phyloP scores from a whole-genome alignment of 2,113 vertebrate species.

The Chamaea fasciata region DNA sequence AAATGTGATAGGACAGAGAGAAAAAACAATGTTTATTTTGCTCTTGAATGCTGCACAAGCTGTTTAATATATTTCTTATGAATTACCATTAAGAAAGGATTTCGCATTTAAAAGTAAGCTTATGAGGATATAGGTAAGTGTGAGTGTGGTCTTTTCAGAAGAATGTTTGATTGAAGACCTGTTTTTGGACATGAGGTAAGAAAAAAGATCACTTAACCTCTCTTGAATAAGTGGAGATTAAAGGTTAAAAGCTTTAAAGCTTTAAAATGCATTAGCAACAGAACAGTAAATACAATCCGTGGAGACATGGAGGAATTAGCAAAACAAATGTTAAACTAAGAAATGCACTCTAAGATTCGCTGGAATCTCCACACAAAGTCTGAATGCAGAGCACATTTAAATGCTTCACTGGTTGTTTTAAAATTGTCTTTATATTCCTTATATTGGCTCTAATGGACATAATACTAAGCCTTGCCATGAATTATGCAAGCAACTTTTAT shows the following conservation, averaged over 20 bases:
- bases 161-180: conserved; percentile 72
- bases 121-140: conserved; percentile 49
- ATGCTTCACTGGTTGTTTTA: conserved; percentile 47
- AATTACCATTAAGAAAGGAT: conserved; percentile 37
- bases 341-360: conserved; percentile 58
- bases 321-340: conserved; percentile 76
- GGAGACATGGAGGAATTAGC: conserved; percentile 72
- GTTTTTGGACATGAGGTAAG: conserved; percentile 66
- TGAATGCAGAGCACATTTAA: conserved; percentile 47
- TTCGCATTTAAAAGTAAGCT: conserved; percentile 25
- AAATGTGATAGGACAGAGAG: background rate
- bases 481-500: conserved; percentile 15
- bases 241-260: conserved; percentile 81
- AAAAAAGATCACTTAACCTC: conserved; percentile 72
- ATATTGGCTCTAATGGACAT: conserved; percentile 41
- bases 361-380: conserved; percentile 55
- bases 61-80: conserved; percentile 19
- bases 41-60: background rate
- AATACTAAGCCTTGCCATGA: background rate
- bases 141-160: conserved; percentile 59
- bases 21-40: background rate
- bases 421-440: conserved; percentile 60
- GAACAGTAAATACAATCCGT: conserved; percentile 75
- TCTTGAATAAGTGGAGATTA: conserved; percentile 75
- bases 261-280: conserved; percentile 75